These are phyloP conservation scores for Sprattus sprattus DNA, from an alignment of 2,113 vertebrate genomes.

Conservation along the genomic window DNA sequence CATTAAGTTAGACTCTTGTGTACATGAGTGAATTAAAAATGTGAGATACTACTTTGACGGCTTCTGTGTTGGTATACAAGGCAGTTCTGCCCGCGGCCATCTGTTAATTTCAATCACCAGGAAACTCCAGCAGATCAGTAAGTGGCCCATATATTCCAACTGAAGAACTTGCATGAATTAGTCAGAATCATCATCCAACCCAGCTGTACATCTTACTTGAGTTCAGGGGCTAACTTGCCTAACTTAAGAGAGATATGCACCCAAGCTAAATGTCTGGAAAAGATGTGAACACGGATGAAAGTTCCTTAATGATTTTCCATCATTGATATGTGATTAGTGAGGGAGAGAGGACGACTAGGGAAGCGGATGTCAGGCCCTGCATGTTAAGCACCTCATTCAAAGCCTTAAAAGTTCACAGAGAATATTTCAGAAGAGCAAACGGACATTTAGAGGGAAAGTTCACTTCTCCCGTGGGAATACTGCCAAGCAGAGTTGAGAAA, in stretches of 20 bases:
- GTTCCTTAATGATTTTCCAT: constrained; percentile 29
- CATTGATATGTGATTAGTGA: constrained; percentile 29
- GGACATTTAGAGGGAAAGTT: constrained; percentile 30
- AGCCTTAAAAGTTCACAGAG: constrained; percentile 42
- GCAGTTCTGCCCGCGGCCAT: neutral
- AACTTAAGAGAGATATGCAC: neutral
- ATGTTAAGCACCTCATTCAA: constrained; percentile 41
- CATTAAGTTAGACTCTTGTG: too few relatives aligned
- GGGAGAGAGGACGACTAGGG: neutral
- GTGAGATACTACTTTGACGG: neutral
- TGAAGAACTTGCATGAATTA: neutral
- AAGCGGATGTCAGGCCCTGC: neutral
- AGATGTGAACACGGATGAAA: neutral
- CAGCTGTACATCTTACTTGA: neutral
- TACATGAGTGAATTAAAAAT: neutral
- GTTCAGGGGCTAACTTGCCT: neutral
- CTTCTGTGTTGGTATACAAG: neutral
- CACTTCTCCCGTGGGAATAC: constrained; percentile 19
- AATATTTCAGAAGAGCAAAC: constrained; percentile 38
- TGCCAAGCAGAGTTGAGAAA: constrained; percentile 20
- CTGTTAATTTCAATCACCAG: neutral
- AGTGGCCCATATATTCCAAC: neutral
- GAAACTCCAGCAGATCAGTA: neutral
- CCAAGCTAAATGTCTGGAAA: neutral
- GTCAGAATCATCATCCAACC: neutral